phyloP scores from a whole-genome alignment of 1,140 invertebrate species.

The Melipona quadrifasciata region DNA sequence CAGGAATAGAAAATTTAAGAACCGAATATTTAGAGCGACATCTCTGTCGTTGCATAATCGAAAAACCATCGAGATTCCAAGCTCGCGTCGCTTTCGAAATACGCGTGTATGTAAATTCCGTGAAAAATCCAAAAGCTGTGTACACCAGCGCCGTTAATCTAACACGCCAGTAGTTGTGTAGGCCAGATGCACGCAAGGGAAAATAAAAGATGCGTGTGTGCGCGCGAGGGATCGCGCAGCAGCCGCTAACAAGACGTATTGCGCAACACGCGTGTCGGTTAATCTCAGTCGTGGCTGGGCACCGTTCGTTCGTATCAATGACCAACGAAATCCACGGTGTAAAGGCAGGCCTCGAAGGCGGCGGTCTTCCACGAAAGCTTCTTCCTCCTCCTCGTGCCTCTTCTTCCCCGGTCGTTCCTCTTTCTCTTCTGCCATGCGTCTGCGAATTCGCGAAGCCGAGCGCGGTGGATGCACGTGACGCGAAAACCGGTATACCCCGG shows the following conservation, averaged over 20 bases:
- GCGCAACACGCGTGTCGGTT: slow-evolving; percentile 38
- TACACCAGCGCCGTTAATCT: slow-evolving; percentile 10
- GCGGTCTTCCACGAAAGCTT: slow-evolving; percentile 23
- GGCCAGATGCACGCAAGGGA: background rate
- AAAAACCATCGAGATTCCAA: too few species aligned
- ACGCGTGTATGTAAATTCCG: background rate
- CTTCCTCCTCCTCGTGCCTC: background rate
- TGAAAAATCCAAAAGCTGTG: background rate
- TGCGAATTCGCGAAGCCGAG: slow-evolving; percentile 41
- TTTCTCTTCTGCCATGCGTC: background rate
- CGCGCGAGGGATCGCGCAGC: background rate
- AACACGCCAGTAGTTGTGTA: too few species aligned
- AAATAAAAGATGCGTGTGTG: background rate
- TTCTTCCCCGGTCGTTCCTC: background rate
- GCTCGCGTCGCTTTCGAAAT: background rate
- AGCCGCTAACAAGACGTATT: slow-evolving; percentile 40
- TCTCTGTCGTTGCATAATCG: too few species aligned
- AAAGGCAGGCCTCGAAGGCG: background rate
- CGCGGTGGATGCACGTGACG: slow-evolving; percentile 47
- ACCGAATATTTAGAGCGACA: too few species aligned
- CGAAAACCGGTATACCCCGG: slow-evolving; percentile 60
- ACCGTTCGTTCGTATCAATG: slow-evolving; percentile 18
- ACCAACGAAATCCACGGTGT: slow-evolving; percentile 26
- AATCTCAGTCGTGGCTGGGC: slow-evolving; percentile 28
- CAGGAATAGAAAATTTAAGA: too few species aligned